These are phyloP conservation scores for Orchesella flavescens DNA, from an alignment of 2,888 invertebrate species.

Conservation along the genomic window DNA sequence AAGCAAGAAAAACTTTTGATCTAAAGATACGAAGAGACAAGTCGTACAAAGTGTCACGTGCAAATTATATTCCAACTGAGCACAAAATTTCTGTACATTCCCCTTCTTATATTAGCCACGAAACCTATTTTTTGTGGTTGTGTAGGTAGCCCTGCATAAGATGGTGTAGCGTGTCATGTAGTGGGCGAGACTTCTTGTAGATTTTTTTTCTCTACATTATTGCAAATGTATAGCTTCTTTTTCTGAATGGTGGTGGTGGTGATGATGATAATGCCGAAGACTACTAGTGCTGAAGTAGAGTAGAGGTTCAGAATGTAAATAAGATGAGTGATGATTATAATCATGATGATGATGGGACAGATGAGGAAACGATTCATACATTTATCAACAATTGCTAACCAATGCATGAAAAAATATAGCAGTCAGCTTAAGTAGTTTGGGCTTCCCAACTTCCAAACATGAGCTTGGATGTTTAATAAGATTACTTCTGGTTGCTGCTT, in stretches of 20 bases:
- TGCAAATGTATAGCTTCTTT: slow-evolving; percentile 52
- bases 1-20: too few species aligned
- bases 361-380: slow-evolving; percentile 64
- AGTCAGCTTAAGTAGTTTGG: slow-evolving; percentile 10
- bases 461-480: slow-evolving; percentile 17
- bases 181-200: slow-evolving; percentile 62
- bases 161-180: slow-evolving; percentile 13
- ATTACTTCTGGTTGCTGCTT: slow-evolving; percentile 45
- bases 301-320: not conserved
- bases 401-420: not conserved
- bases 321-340: slow-evolving; percentile 49
- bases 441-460: slow-evolving; percentile 51
- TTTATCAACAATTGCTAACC: slow-evolving; percentile 25
- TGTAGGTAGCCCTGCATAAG: slow-evolving; percentile 61
- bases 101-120: slow-evolving; percentile 71
- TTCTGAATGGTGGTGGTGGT: slow-evolving; percentile 37
- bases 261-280: not conserved
- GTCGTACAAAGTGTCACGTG: slow-evolving; percentile 33
- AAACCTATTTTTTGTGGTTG: slow-evolving; percentile 68
- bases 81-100: slow-evolving; percentile 65
- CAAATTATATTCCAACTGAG: slow-evolving; percentile 65
- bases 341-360: slow-evolving; percentile 42
- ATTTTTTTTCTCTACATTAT: slow-evolving; percentile 44
- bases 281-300: not conserved
- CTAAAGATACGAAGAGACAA: slow-evolving; percentile 31